Evolutionary conservation across 1,140 invertebrate species (phyloP).

Genomic region (Heliconius nattereri): DNA sequence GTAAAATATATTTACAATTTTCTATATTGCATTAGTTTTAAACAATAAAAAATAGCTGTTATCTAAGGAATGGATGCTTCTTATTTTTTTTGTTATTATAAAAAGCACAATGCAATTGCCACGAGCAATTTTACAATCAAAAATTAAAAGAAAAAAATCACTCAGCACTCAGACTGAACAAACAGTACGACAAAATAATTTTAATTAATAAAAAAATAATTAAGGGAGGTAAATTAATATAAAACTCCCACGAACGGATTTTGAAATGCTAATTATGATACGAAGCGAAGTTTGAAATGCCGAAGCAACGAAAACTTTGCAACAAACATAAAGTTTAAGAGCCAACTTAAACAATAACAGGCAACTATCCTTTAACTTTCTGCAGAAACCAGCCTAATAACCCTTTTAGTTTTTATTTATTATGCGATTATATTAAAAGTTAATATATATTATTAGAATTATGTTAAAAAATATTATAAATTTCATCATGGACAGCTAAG

Average conservation of each 20-base stretch:
- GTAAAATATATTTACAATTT: too few species aligned
- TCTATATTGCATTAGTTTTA: too few species aligned
- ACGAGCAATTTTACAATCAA: not conserved
- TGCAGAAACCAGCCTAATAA: constrained; percentile 28
- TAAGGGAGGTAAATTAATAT: not conserved
- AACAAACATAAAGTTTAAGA: constrained; percentile 29
- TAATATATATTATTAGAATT: not conserved
- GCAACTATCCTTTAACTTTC: constrained; percentile 20
- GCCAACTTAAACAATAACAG: constrained; percentile 30
- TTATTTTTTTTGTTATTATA: too few species aligned
- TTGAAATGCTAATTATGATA: constrained; percentile 31
- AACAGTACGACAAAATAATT: not conserved
- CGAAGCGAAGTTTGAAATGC: constrained; percentile 23
- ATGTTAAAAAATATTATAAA: not conserved
- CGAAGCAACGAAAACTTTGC: constrained; percentile 27
- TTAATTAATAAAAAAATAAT: constrained; percentile 3
- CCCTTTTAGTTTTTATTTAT: constrained; percentile 6
- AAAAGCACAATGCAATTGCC: too few species aligned
- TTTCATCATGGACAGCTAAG: not conserved
- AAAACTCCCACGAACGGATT: constrained; percentile 21
- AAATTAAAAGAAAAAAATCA: not conserved
- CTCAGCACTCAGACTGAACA: not conserved
- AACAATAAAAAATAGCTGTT: too few species aligned
- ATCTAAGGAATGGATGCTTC: too few species aligned
- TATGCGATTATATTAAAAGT: not conserved